Conservation (phyloP, 2,888 invertebrate genomes). For the Agrilus cyanescens region DNA sequence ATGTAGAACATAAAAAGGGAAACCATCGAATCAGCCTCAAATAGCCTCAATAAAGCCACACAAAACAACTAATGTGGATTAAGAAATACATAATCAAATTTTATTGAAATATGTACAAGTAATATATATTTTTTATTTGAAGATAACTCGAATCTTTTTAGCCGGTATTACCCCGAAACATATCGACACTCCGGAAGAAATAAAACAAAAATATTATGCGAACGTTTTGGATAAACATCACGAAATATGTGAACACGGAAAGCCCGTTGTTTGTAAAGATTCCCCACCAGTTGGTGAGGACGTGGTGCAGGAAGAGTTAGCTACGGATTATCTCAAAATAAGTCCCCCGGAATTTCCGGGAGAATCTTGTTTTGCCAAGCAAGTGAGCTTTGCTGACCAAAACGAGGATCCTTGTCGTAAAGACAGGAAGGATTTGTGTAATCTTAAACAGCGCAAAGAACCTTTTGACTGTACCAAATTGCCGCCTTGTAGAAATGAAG, state of each 20-base stretch:
- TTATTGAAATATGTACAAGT: too few relatives aligned
- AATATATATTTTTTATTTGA: too few relatives aligned
- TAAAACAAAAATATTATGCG: slow-evolving; percentile 30
- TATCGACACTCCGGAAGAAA: slow-evolving; percentile 32
- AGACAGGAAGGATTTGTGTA: slow-evolving; percentile 28
- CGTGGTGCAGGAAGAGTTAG: slow-evolving; percentile 3
- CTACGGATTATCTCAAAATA: slow-evolving; percentile 25
- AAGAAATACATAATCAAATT: too few relatives aligned
- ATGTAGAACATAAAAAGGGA: too few relatives aligned
- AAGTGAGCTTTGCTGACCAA: slow-evolving; percentile 25
- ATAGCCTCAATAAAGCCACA: too few relatives aligned
- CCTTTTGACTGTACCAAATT: slow-evolving; percentile 26
- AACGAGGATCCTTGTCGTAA: slow-evolving; percentile 23
- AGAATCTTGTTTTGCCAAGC: slow-evolving; percentile 25
- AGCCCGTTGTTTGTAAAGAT: slow-evolving; percentile 23
- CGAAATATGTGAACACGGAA: slow-evolving; percentile 24
- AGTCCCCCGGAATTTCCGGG: slow-evolving; percentile 24
- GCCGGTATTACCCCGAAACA: slow-evolving; percentile 26
- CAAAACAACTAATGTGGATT: too few relatives aligned
- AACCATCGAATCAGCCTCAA: too few relatives aligned
- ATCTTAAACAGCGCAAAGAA: slow-evolving; percentile 24
- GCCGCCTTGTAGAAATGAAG: too few relatives aligned
- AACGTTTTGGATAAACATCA: slow-evolving; percentile 28
- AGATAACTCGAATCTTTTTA: slow-evolving; percentile 1
- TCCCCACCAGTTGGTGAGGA: slow-evolving; percentile 12